Base-by-base conservation (phyloP, 2,113 vertebrate species). In the Notothenia coriiceps region DNA sequence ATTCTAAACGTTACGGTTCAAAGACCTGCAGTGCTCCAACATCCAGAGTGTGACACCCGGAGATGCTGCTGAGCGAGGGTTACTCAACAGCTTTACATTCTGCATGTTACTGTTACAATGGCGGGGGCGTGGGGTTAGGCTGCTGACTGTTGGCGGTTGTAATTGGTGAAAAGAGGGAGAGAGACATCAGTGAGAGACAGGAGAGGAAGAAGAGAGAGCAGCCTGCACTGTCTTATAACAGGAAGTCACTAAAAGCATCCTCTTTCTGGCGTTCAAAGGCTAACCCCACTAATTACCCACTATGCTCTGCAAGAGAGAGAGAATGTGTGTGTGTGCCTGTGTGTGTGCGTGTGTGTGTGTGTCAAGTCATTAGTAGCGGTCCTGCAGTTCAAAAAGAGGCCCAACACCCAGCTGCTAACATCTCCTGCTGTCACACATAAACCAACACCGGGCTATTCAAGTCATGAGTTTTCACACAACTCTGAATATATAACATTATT, bases 181-280 rank as follows among this genome's bases (percentile, higher is more conserved):
- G 12, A 50, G 11, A 54, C 40, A 29, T 9, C 35, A 25, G 35
- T 18, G 10, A 44, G 14, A 59, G 46, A 35, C 20, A 70, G 63
- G 29, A 80, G 47, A 17, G 64, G 57, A 75, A 66, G 72, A 69
- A 52, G 49, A 49, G 54, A 55, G n/a, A 77, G 35, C 20, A 79
- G 67, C 5, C 62, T 20, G 65, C 60, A 35, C 33, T 18, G 66
- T 85, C 74, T 88, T 83, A 55, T 4, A 79, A 25, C 89, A 91
- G 90, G 92, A 92, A 93, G 88, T 88, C 80, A 46, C 70, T 80
- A 85, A 90, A 75, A 84, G 88, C 91, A 86, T 87, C 86, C 86
- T 88, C 85, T 74, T 73, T 54, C 56, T 68, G 80, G 73, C 83
- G 83, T 88, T 89, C 70, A 87, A 74, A 84, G 82, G 18, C 77